Base-by-base conservation (phyloP, 2,113 vertebrate species). In the Gracilinanus agilis region DNA sequence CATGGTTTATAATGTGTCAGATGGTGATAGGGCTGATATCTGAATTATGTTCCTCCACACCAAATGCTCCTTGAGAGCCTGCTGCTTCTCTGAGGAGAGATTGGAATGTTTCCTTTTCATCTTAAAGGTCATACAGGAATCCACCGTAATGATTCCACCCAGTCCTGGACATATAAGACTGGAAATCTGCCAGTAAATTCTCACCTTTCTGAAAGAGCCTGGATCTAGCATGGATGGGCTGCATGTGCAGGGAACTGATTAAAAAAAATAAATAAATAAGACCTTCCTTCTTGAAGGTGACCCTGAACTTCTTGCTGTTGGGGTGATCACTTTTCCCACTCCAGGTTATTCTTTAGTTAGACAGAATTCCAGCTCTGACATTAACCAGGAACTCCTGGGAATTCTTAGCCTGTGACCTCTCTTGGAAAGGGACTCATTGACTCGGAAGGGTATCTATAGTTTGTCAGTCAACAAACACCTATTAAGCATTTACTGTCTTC, bases 41-140 rank as follows among this genome's bases (percentile, higher is more conserved):
- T 92, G 92, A 56, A 91, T 94, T 44, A 44, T 61, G 88, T 44
- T n/a, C 9, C 56, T 88, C 90, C 16, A 34, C 88, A 90, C 90
- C 91, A 94, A 97, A 97, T 92, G 96, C 90, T 90, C 91, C 89
- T 96, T 93, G 56, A 53, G 93, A 90, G 67, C 58, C 96, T 91
- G 54, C 92, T 95, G 58, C 96, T 96, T 96, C 90, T 91, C 93
- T 94, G 53, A 92, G 93, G 92, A 96, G 93, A 95, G 95, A 97
- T 95, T 44, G 61, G 94, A 97, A 90, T 83, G 61, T 90, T 97
- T 91, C 44, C 40, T 95, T 96, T 94, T 93, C 58, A 95, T 96
- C 96, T 94, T 92, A 95, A 97, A 97, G 97, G 96, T 98, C 96
- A 94, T 2, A 44, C 25, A 90, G 91, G 92, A 91, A 95, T 93